phyloP scores from a whole-genome alignment of 2,797 vertebrate genomes.

The Leptatherina wallacei region DNA sequence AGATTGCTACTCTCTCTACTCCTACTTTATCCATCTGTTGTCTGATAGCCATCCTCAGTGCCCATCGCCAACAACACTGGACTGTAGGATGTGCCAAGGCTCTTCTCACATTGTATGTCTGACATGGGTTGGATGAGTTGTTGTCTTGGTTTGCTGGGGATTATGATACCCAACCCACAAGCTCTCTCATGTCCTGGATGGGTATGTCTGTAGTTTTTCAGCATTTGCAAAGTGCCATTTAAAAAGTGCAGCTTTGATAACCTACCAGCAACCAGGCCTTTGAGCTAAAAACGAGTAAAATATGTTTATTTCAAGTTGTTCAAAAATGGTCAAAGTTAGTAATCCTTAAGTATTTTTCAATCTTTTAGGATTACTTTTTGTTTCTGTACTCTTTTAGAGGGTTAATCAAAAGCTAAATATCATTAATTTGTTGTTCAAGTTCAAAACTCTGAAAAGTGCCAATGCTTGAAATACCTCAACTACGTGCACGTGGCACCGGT shows the following conservation, averaged over 20 bases:
- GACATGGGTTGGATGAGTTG: slow-evolving; percentile 62
- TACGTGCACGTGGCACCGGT: slow-evolving; percentile 74
- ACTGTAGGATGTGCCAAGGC: slow-evolving; percentile 72
- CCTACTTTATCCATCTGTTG: slow-evolving; percentile 66
- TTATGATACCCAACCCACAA: slow-evolving; percentile 50
- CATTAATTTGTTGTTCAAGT: slow-evolving; percentile 66
- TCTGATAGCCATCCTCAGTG: slow-evolving; percentile 74
- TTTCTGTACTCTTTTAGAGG: slow-evolving; percentile 45
- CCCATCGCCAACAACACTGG: slow-evolving; percentile 64
- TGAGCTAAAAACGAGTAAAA: slow-evolving; percentile 61
- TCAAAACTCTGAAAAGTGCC: slow-evolving; percentile 79
- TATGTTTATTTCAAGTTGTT: slow-evolving; percentile 61
- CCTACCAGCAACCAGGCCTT: slow-evolving; percentile 82
- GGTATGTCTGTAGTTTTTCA: slow-evolving; percentile 73
- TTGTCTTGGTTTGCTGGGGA: slow-evolving; percentile 55
- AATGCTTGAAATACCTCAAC: slow-evolving; percentile 87
- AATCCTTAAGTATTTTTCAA: slow-evolving; percentile 63
- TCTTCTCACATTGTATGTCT: slow-evolving; percentile 60
- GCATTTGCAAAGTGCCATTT: slow-evolving; percentile 82
- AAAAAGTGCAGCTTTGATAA: slow-evolving; percentile 84
- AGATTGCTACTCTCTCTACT: slow-evolving; percentile 73
- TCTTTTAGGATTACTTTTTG: slow-evolving; percentile 48
- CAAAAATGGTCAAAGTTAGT: slow-evolving; percentile 52
- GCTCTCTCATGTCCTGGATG: slow-evolving; percentile 56
- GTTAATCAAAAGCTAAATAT: slow-evolving; percentile 58